A percentile compares a stretch with the other conserved stretches of the same genome.
These are phyloP conservation scores for Drosophila prosaltans DNA, from an alignment of 1,140 invertebrate genomes.

Conservation along the genomic window DNA sequence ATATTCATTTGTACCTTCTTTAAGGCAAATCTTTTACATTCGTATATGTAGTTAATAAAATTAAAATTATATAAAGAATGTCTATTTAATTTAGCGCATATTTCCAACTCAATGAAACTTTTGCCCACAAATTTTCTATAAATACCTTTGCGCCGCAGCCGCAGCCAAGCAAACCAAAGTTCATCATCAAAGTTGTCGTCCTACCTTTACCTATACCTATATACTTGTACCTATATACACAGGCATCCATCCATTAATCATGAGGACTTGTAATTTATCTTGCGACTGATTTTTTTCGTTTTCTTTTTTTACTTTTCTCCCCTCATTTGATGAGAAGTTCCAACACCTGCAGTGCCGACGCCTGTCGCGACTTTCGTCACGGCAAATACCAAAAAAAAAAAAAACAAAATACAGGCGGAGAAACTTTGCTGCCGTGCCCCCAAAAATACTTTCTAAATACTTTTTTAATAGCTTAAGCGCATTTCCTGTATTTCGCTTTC, in stretches of 20 bases:
- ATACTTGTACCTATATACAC: not conserved
- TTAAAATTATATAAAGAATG: conserved; percentile 36
- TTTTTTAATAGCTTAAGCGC: conserved; percentile 81
- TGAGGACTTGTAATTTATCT: conserved; percentile 76
- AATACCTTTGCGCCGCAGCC: conserved; percentile 35
- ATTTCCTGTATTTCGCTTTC: conserved; percentile 51
- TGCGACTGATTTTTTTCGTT: conserved; percentile 52
- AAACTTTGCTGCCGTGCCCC: conserved; percentile 46
- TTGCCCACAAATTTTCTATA: conserved; percentile 47
- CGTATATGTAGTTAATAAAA: conserved; percentile 20
- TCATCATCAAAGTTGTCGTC: conserved; percentile 29
- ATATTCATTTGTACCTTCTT: too few relatives aligned
- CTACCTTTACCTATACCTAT: not conserved
- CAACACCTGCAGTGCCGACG: conserved; percentile 10
- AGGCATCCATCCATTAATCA: conserved; percentile 71
- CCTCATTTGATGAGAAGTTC: conserved; percentile 36
- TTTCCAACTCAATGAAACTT: conserved; percentile 40
- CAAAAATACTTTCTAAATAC: conserved; percentile 75
- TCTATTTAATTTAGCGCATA: conserved; percentile 36
- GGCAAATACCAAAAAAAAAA: conserved; percentile 4
- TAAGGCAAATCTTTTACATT: not conserved
- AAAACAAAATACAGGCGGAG: not conserved
- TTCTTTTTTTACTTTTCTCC: conserved; percentile 20
- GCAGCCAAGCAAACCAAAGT: conserved; percentile 41
- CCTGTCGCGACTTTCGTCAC: conserved; percentile 23